Evolutionary conservation across 2,888 invertebrate genomes (phyloP), one percentile per base, ranked within the genome.

Genomic region (Odontothrips loti): DNA sequence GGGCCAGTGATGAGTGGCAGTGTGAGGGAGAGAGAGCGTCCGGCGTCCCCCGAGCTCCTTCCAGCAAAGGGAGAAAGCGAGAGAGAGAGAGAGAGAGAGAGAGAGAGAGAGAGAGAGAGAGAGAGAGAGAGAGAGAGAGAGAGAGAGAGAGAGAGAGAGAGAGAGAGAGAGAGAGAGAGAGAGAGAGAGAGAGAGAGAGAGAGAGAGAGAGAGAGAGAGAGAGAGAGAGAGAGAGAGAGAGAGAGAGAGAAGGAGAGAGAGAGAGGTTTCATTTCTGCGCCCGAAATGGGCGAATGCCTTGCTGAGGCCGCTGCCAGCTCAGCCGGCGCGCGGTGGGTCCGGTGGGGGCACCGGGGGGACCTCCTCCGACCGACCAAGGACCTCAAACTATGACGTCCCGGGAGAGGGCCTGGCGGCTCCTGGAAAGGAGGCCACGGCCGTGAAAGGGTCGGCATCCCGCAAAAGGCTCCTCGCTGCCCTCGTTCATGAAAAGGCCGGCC

Each of bases 251-350:
- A 10, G 9, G 51, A 51, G 51, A 58, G 12, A 17, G 17, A 17
- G 6, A 6, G 58, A 15, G 58, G 58, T 58, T 58, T 58, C 58
- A 58, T 58, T 58, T 58, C n/a, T 17, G 58, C 20, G 58, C 6
- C 58, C 58, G 58, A 58, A 58, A 58, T 58, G 58, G 58, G 58
- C 58, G n/a, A 58, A 58, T 58, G 58, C 58, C 58, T 58, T 58
- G 34, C 34, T 4, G 58, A 58, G 58, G 58, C 58, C 20, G 58
- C n/a, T 20, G 58, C 20, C 6, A 17, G 58, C 58, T 58, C n/a
- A 43, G 58, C n/a, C 58, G 6, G 58, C 58, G 58, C 58, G 17
- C 58, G 58, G 58, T 10, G 51, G 10, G 51, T 2, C 51, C 51
- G 51, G 51, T 2, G 34, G 34, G n/a, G 34, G 34, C 34, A 43